Percentiles rank a stretch among this genome's conserved stretches.
Evolutionary conservation across 2,113 vertebrate species (phyloP).

Genomic region (Platichthys flesus): DNA sequence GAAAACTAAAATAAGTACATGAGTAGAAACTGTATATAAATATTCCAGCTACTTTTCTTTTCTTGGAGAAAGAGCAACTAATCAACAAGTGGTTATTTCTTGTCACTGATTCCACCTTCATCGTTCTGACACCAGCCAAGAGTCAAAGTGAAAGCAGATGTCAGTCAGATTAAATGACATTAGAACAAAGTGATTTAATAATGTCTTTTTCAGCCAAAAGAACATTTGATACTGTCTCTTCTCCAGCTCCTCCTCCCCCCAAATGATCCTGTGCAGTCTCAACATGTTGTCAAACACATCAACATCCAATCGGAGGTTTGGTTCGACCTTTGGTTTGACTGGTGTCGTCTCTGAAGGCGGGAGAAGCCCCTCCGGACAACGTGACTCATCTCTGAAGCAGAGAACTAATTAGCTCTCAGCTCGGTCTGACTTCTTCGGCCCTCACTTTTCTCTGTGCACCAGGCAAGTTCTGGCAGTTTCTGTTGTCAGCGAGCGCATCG

Average conservation of each 20-base stretch:
- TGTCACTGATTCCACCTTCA: too few species aligned
- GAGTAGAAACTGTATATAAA: too few species aligned
- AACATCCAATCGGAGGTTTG: too few species aligned
- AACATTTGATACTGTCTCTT: neutral
- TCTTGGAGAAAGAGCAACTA: too few species aligned
- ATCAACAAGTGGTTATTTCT: too few species aligned
- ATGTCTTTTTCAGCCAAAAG: neutral
- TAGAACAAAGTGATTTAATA: neutral
- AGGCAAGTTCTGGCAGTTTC: slow-evolving; percentile 57
- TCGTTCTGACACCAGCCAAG: neutral
- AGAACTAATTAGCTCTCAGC: neutral
- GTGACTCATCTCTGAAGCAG: neutral
- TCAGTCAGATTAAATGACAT: neutral
- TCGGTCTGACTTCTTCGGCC: neutral
- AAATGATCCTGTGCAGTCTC: neutral
- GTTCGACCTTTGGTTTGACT: neutral
- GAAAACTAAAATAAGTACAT: too few species aligned
- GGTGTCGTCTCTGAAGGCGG: neutral
- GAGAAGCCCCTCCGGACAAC: neutral
- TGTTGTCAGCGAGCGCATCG: slow-evolving; percentile 10
- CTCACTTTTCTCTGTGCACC: neutral
- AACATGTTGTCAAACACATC: neutral
- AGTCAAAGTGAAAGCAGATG: neutral
- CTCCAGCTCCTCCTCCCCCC: neutral
- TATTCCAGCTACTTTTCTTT: too few species aligned